A percentile compares a stretch with the other conserved stretches of the same genome.
Conservation (phyloP, 2,113 vertebrate species). For the Saccopteryx leptura region DNA sequence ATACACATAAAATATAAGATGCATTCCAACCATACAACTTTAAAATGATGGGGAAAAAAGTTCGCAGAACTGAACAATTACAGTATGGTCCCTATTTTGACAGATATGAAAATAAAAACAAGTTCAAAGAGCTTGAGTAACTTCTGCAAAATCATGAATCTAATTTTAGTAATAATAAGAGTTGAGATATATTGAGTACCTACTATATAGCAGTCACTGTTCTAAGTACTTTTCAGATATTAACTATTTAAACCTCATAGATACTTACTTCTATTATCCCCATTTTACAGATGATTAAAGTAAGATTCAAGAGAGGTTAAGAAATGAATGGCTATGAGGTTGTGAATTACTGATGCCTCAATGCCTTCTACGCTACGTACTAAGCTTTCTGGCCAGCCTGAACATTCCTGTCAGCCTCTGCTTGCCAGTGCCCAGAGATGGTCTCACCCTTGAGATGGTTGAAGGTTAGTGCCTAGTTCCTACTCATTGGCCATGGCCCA, state of each 20-base stretch:
- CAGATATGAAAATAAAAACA: not conserved
- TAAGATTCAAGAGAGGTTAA: not conserved
- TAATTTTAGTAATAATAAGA: constrained; percentile 19
- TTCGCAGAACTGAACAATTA: not conserved
- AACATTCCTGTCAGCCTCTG: not conserved
- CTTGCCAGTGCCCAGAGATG: not conserved
- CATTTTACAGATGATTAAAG: not conserved
- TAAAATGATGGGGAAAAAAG: not conserved
- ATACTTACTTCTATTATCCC: not conserved
- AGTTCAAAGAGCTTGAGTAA: constrained; percentile 1
- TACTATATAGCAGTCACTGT: not conserved
- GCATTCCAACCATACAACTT: not conserved
- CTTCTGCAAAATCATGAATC: not conserved
- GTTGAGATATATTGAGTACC: not conserved
- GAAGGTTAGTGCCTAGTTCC: not conserved
- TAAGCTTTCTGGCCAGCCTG: not conserved
- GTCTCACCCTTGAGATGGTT: no score
- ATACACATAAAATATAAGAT: not conserved
- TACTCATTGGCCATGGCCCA: not conserved
- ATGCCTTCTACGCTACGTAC: rapidly evolving
- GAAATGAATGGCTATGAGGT: not conserved
- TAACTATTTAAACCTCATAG: constrained; percentile 31
- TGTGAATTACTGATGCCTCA: not conserved
- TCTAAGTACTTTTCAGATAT: not conserved
- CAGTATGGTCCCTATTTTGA: not conserved